Evolutionary conservation across 2,888 invertebrate species (phyloP), one percentile per base, ranked within the genome.

Genomic region (Andrena flavipes): DNA sequence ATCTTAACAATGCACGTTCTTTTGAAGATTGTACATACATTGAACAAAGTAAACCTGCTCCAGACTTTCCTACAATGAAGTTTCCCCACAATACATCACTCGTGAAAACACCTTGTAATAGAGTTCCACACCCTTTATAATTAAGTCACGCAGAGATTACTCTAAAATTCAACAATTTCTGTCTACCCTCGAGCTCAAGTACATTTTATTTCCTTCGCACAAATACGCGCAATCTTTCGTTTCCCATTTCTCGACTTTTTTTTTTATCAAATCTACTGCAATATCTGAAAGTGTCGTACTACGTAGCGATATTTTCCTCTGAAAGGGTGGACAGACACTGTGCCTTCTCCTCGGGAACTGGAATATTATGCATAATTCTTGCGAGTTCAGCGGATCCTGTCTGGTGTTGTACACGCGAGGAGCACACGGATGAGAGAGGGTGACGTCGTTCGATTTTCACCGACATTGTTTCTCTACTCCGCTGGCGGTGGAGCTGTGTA

Each of bases 371-470:
- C 56, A 60, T 63, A 68, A 68, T 72, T 68, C 63, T 51, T 73
- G 78, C 80, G 16, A 42, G 56, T 78, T 81, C 73, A 59, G 68
- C 73, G 73, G 69, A 73, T 78, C 72, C 49, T 26, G 20, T n/a
- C 7, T n/a, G 29, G 33, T 64, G 10, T 49, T 29, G 29, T 23
- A 20, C 8, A 56, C 35, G 16, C 13, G 33, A 7, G 29, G 33
- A 51, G 20, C 16, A 20, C 16, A 29, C 6, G 23, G 26, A 20
- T 13, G 26, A 23, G 30, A 20, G 23, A 6, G 33, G 49, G 23
- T 23, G 35, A n/a, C 65, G 23, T n/a, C 26, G 23, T 70, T 65
- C 64, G 74, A 79, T 64, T 74, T 74, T 69, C 68, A 68, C 35
- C 51, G 2, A 23, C 59, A 49, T 56, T 42, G 51, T 64, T 51